Percentiles rank a stretch among this genome's conserved stretches.
phyloP scores from a whole-genome alignment of 2,797 vertebrate species.

The Apodemus agrarius region DNA sequence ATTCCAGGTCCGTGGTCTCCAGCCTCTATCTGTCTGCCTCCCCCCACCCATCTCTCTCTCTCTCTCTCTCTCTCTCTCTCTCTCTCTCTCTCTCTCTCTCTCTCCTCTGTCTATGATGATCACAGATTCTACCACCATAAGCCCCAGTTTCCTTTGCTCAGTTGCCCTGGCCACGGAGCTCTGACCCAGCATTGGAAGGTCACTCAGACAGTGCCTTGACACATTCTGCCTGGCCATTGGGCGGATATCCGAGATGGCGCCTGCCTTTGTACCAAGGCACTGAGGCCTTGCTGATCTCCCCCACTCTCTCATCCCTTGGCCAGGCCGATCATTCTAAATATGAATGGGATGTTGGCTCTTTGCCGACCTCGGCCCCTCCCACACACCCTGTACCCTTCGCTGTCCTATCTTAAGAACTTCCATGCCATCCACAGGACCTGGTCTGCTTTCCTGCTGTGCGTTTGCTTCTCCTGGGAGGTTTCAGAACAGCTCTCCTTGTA shows the following conservation, averaged over 20 bases:
- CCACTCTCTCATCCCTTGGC: no score
- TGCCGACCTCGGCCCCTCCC: not conserved
- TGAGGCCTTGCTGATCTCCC: not conserved
- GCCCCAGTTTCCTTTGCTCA: not conserved
- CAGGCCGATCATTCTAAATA: not conserved
- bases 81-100: not conserved
- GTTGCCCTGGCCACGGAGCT: not conserved
- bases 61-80: no score
- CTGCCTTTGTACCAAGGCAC: not conserved
- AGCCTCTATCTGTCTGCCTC: not conserved
- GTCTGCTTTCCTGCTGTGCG: rapidly evolving
- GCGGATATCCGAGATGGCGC: rapidly evolving
- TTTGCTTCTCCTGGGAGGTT: not conserved
- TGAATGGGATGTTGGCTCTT: no score
- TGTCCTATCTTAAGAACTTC: no score
- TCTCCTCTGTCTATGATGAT: not conserved
- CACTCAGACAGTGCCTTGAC: not conserved
- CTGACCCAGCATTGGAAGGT: not conserved
- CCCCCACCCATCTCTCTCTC: no score
- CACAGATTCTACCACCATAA: not conserved
- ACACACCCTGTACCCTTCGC: not conserved
- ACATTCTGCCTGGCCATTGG: not conserved
- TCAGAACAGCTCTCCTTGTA: not conserved
- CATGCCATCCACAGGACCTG: no score
- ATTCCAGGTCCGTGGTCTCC: no score